Evolutionary conservation across 2,113 vertebrate genomes (phyloP).

Genomic region (Leptodactylus fuscus): DNA sequence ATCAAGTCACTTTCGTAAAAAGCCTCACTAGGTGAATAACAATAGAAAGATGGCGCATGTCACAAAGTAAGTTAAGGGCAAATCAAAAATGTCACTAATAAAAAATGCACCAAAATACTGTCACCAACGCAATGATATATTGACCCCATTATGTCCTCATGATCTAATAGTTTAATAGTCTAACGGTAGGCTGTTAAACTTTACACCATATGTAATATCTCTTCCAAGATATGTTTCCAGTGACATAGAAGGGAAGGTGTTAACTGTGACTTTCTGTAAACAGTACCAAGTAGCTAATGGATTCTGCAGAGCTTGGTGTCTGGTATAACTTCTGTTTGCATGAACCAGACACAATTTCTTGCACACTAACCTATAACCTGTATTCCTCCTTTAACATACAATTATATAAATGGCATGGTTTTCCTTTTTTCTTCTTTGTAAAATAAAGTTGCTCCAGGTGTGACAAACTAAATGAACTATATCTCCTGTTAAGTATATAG

Average conservation of each 20-base stretch:
- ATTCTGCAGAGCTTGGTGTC: constrained; percentile 11
- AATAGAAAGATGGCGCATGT: no score
- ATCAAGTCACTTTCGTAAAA: no score
- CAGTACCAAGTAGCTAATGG: constrained; percentile 38
- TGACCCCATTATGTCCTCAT: background rate
- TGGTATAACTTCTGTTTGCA: background rate
- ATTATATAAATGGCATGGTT: background rate
- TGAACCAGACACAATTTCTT: background rate
- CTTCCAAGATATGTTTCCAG: background rate
- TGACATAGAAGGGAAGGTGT: background rate
- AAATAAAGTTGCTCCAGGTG: background rate
- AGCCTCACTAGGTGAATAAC: no score
- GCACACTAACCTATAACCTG: background rate
- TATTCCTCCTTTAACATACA: background rate
- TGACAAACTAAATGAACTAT: background rate
- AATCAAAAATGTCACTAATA: no score
- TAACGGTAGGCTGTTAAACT: background rate
- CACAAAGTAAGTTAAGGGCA: no score
- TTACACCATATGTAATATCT: background rate
- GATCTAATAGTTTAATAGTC: background rate
- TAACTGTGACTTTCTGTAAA: constrained; percentile 11
- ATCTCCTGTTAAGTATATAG: background rate
- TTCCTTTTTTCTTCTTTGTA: background rate
- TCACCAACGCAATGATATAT: no score
- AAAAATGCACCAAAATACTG: no score